Conservation (phyloP, 2,797 vertebrate genomes). For the Xerus rutilus region DNA sequence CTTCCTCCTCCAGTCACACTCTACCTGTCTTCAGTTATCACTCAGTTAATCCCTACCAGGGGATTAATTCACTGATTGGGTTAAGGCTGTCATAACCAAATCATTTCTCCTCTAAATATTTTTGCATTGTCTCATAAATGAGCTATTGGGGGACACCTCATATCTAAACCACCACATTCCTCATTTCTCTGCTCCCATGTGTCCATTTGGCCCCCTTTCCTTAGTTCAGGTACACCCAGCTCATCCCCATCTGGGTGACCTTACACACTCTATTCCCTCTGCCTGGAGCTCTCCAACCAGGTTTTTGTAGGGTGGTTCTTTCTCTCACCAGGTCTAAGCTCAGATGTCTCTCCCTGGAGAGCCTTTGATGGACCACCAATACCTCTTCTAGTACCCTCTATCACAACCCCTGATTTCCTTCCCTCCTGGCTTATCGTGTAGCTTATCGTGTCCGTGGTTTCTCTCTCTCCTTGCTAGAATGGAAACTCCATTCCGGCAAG, state of each 20-base stretch:
- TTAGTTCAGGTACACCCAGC: background rate
- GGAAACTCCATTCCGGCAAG: background rate
- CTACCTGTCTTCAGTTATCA: no score
- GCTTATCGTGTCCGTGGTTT: background rate
- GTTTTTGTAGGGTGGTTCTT: background rate
- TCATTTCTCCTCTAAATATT: no score
- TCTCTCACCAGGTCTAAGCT: background rate
- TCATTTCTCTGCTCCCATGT: background rate
- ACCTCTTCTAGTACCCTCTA: background rate
- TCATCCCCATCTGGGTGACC: background rate
- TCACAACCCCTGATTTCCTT: background rate
- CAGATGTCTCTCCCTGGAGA: background rate
- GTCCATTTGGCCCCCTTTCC: rapidly evolving
- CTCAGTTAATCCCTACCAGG: no score
- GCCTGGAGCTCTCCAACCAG: no score
- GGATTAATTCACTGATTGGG: no score
- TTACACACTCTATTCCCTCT: rapidly evolving
- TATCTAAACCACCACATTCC: no score
- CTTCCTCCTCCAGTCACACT: no score
- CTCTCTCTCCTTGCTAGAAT: background rate
- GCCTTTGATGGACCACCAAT: background rate
- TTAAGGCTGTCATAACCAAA: no score
- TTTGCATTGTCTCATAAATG: no score
- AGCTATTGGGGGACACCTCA: no score
- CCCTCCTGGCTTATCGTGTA: background rate